phyloP scores from a whole-genome alignment of 1,140 invertebrate species.

The Globodera rostochiensis region DNA sequence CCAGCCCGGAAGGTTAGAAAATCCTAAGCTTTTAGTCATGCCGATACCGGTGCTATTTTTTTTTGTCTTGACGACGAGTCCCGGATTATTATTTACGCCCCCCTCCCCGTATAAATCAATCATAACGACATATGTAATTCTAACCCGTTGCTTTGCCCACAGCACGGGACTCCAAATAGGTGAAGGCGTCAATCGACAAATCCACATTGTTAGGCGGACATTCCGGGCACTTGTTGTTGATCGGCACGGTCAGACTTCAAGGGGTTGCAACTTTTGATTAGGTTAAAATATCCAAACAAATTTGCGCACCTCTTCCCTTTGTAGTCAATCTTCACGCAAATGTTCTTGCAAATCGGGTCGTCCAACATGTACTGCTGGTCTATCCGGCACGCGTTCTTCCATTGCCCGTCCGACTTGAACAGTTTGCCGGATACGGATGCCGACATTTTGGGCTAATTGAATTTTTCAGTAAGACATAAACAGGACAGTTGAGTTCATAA shows the following conservation, averaged over 20 bases:
- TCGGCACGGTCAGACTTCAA: constrained; percentile 33
- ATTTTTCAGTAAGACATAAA: background rate
- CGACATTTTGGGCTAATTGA: constrained; percentile 22
- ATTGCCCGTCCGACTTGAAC: constrained; percentile 26
- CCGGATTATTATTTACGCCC: too few relatives aligned
- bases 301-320: constrained; percentile 36
- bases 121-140: too few relatives aligned
- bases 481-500: background rate
- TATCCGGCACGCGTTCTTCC: constrained; percentile 17
- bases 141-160: constrained; percentile 29
- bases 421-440: constrained; percentile 26
- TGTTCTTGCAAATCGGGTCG: constrained; percentile 41
- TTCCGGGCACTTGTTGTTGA: constrained; percentile 41
- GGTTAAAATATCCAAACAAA: background rate
- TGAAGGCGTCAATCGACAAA: constrained; percentile 28
- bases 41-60: too few relatives aligned
- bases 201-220: constrained; percentile 32
- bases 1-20: too few relatives aligned
- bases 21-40: too few relatives aligned
- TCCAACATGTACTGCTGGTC: constrained; percentile 28
- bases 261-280: background rate
- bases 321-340: constrained; percentile 41
- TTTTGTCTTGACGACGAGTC: too few relatives aligned
- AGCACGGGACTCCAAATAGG: constrained; percentile 19
- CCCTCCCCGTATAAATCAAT: too few relatives aligned